A percentile compares a stretch with the other conserved stretches of the same genome.
Conservation (phyloP, 2,888 invertebrate species). For the Micoletzkya japonica region DNA sequence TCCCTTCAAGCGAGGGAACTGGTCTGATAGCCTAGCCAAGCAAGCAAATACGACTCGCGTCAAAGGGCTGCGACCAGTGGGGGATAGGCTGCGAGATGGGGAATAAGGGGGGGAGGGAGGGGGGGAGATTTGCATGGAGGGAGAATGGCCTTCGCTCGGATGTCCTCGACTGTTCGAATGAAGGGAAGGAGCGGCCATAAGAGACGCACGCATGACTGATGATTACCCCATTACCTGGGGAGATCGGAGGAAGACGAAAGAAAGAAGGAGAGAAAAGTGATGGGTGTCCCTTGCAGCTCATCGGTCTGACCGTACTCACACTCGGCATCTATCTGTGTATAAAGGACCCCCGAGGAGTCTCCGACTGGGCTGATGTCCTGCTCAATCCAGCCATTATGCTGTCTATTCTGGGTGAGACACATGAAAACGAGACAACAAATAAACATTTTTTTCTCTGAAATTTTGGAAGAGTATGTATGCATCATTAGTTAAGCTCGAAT, state of each 20-base stretch:
- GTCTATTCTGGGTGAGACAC: slow-evolving; percentile 38
- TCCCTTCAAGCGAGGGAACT: too few species aligned
- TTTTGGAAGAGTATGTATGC: too few species aligned
- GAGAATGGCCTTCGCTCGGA: neutral
- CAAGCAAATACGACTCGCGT: too few species aligned
- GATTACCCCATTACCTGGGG: neutral
- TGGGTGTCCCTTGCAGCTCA: slow-evolving; percentile 55
- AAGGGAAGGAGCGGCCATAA: neutral
- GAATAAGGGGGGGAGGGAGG: neutral
- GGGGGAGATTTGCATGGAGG: slow-evolving; percentile 1
- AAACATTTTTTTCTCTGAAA: too few species aligned
- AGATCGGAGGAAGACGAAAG: neutral
- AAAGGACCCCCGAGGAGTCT: slow-evolving; percentile 57
- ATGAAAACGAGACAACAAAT: too few species aligned
- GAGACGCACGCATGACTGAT: neutral
- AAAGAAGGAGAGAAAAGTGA: neutral
- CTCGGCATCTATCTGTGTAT: slow-evolving; percentile 62
- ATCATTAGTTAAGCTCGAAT: neutral
- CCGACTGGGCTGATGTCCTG: slow-evolving; percentile 54
- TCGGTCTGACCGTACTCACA: slow-evolving; percentile 54
- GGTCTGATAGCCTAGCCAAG: too few species aligned
- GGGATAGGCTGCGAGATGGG: neutral
- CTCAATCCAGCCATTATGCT: slow-evolving; percentile 60
- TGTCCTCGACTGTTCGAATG: neutral
- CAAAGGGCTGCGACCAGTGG: too few species aligned